Evolutionary conservation across 2,797 vertebrate genomes (phyloP).

Genomic region (Anniella stebbinsi): DNA sequence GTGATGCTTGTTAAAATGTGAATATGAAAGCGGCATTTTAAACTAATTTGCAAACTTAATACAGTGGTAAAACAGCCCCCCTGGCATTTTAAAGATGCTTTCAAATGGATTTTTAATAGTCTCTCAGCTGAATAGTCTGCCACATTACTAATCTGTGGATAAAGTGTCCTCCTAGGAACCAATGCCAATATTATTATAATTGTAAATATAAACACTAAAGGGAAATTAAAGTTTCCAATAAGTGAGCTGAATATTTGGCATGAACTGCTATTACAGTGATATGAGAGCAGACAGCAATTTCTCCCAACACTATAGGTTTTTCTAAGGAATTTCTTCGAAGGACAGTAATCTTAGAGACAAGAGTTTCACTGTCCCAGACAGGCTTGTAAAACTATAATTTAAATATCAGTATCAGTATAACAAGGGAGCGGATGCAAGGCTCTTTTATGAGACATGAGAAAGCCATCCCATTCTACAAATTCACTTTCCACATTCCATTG

Average conservation of each 20-base stretch:
- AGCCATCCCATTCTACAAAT: neutral
- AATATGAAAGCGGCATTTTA: neutral
- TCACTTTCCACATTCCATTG: neutral
- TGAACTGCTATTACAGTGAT: neutral
- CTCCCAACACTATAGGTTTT: neutral
- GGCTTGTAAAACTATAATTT: too few species aligned
- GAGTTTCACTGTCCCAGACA: neutral
- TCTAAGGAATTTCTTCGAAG: neutral
- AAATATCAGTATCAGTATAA: neutral
- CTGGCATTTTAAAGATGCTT: slow-evolving; percentile 2
- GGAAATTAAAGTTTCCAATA: neutral
- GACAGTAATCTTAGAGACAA: neutral
- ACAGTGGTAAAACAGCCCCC: neutral
- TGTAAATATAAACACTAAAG: neutral
- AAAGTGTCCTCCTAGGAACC: neutral
- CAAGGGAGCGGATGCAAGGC: neutral
- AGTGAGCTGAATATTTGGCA: neutral
- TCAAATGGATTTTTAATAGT: slow-evolving; percentile 3
- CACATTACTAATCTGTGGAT: neutral
- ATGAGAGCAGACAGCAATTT: neutral
- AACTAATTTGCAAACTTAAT: slow-evolving; percentile 8
- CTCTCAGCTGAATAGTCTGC: neutral
- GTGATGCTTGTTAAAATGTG: neutral
- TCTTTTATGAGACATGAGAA: neutral
- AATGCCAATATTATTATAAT: slow-evolving; percentile 1